phyloP scores from a whole-genome alignment of 2,888 invertebrate species.

The Macaria liturata region DNA sequence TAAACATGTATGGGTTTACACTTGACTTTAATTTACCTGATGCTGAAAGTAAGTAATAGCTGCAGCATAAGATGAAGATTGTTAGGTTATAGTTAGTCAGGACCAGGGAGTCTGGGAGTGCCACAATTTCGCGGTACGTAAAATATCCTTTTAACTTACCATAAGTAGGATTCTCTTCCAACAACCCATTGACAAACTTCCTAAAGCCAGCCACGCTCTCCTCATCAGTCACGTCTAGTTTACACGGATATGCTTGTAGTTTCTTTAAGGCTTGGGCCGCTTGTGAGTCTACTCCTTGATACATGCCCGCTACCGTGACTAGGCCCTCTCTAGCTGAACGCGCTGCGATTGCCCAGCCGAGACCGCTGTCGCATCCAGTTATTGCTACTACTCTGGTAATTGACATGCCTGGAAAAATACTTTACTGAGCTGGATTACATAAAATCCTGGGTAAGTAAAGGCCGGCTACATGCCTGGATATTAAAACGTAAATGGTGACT shows the following conservation, averaged over 20 bases:
- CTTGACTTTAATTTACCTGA: too few species aligned
- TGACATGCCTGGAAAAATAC: slow-evolving; percentile 38
- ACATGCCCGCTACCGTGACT: slow-evolving; percentile 90
- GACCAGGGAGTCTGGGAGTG: too few species aligned
- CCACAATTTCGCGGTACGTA: too few species aligned
- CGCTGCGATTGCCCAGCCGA: slow-evolving; percentile 89
- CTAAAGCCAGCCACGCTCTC: slow-evolving; percentile 81
- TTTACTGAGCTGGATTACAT: too few species aligned
- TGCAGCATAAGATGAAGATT: too few species aligned
- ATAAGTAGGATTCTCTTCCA: slow-evolving; percentile 74
- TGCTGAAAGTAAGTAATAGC: too few species aligned
- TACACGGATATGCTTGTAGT: slow-evolving; percentile 71
- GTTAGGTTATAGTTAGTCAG: too few species aligned
- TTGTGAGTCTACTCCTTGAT: slow-evolving; percentile 79
- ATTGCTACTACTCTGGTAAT: slow-evolving; percentile 84
- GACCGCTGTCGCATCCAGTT: slow-evolving; percentile 94
- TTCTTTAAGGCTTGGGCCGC: slow-evolving; percentile 77
- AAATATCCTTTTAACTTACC: slow-evolving; percentile 78
- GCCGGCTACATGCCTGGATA: too few species aligned
- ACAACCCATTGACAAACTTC: slow-evolving; percentile 66
- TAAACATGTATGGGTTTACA: too few species aligned
- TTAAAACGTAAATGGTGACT: too few species aligned
- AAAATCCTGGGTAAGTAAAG: too few species aligned
- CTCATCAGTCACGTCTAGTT: slow-evolving; percentile 87
- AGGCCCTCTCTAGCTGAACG: slow-evolving; percentile 85